Evolutionary conservation across 2,797 vertebrate species (phyloP), one percentile per base, ranked within the genome.

Genomic region (Morelia viridis): DNA sequence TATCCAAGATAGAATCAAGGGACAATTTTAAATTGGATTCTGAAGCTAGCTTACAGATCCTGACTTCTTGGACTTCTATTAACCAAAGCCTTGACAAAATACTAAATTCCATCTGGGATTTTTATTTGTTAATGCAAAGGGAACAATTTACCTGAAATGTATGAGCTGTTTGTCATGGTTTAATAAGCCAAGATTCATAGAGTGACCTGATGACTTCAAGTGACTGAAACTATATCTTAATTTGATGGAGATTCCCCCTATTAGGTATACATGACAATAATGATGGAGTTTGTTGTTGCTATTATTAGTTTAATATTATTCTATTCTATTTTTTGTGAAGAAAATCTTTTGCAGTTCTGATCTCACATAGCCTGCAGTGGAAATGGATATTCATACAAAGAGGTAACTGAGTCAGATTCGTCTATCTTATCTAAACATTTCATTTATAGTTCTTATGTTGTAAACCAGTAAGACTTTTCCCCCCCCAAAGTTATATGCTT

Each of bases 261-360:
- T 68, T 24, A 76, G 76, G 41, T 80, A 80, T 11, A 2, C 26
- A 53, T 31, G 15, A n/a, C 64, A 50, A 53, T n/a, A 5, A 31
- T 89, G 4, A 61, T 87, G 3, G 11, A 35, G 31, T 86, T 15
- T 65, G 28, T 26, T 83, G 58, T 60, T 83, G 15, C 24, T 84
- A 6, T n/a, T 7, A 15, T 22, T 13, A 41, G 41, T 31, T 6
- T 22, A 15, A 56, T 68, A 15, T 4, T 68, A 88, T 88, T 89
- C 50, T 31, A 53, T 84, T 41, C 62, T 53, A 85, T 31, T 90
- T 90, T 85, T 83, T 84, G 41, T 53, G 5, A 22, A 62, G 41
- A 90, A 85, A 53, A 85, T 90, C 0, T 64, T 86, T 86, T 65
- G 64, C 19, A 86, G 57, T 91, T 91, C 62, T 41, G 65, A 41